A percentile compares a stretch with the other conserved stretches of the same genome.
Evolutionary conservation across 2,113 vertebrate genomes (phyloP).

Genomic region (Cygnus buccinator): DNA sequence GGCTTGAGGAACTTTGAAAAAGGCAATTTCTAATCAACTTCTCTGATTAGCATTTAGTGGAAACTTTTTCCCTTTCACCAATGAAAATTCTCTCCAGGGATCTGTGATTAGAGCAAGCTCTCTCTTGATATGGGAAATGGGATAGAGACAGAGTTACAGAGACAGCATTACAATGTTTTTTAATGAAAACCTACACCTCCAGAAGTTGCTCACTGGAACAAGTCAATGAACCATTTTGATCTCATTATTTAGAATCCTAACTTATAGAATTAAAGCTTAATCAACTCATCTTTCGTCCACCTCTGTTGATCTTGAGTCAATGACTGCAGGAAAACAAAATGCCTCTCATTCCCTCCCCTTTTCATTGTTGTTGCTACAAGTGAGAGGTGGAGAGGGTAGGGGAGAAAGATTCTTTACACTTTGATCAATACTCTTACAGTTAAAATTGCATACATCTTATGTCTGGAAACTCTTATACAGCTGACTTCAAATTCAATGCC

Average conservation of each 20-base stretch:
- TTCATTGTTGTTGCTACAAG: background rate
- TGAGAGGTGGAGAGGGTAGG: background rate
- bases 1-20: background rate
- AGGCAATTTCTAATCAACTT: background rate
- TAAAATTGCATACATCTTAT: background rate
- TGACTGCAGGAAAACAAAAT: background rate
- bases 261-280: slow-evolving; percentile 20
- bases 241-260: slow-evolving; percentile 32
- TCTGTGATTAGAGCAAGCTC: background rate
- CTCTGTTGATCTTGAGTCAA: background rate
- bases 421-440: background rate
- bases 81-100: background rate
- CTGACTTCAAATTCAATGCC: background rate
- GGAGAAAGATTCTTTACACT: background rate
- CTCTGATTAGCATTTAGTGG: background rate
- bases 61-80: background rate
- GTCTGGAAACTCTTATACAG: background rate
- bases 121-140: background rate
- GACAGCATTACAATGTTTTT: background rate
- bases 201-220: slow-evolving; percentile 10
- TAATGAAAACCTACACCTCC: slow-evolving; percentile 1
- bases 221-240: slow-evolving; percentile 45
- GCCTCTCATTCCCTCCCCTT: background rate
- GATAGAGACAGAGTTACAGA: background rate
- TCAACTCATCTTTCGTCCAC: background rate